These are phyloP conservation scores for Drosophila histrio DNA, from an alignment of 2,888 invertebrate genomes.

Conservation along the genomic window DNA sequence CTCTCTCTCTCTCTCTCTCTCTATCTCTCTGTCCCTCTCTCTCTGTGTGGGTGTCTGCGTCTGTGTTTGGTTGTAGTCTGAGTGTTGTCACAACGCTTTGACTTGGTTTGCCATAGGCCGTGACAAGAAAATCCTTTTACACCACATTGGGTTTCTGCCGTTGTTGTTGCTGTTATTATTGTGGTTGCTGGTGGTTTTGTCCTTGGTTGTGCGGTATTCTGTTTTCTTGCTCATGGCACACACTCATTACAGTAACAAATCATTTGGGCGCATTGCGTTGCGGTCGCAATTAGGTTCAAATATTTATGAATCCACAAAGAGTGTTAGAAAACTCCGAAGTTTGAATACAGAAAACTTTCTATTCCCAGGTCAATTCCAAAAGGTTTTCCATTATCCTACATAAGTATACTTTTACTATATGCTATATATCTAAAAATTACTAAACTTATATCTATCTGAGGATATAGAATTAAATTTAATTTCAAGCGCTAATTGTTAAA, in stretches of 20 bases:
- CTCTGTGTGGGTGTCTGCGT: slow-evolving; percentile 9
- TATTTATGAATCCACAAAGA: slow-evolving; percentile 38
- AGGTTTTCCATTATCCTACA: too few relatives aligned
- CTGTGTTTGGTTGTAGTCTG: slow-evolving; percentile 12
- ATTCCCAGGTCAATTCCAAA: slow-evolving; percentile 2
- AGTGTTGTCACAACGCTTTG: slow-evolving; percentile 46
- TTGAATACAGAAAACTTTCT: slow-evolving; percentile 24
- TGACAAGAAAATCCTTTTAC: slow-evolving; percentile 78
- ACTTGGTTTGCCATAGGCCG: slow-evolving; percentile 56
- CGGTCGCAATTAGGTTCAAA: slow-evolving; percentile 54
- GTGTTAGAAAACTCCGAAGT: slow-evolving; percentile 15
- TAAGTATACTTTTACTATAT: not conserved
- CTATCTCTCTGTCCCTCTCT: not conserved
- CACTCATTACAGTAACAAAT: slow-evolving; percentile 38
- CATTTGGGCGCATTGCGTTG: slow-evolving; percentile 37
- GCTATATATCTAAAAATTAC: not conserved
- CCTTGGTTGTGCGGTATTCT: slow-evolving; percentile 31
- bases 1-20: not conserved
- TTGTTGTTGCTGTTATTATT: slow-evolving; percentile 28
- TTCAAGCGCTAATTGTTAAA: too few relatives aligned
- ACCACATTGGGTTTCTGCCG: slow-evolving; percentile 55
- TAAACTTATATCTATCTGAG: too few relatives aligned
- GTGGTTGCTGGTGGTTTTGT: slow-evolving; percentile 25
- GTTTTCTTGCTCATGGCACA: slow-evolving; percentile 12
- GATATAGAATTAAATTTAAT: too few relatives aligned